A percentile compares a stretch with the other conserved stretches of the same genome.
These are phyloP conservation scores for Lysandra coridon DNA, from an alignment of 2,888 invertebrate genomes.

Conservation along the genomic window DNA sequence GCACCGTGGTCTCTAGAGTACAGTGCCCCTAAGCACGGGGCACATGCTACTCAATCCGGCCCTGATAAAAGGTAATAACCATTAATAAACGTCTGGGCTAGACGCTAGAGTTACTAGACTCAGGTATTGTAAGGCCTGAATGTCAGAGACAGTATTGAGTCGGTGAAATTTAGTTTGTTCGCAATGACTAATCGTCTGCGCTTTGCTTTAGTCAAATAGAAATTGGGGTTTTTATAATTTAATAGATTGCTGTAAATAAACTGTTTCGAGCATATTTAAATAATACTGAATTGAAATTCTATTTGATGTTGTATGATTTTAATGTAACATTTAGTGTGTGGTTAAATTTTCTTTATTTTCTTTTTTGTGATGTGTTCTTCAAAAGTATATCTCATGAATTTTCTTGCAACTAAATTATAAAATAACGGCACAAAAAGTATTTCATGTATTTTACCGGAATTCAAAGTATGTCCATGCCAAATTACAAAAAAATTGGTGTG, in stretches of 20 bases:
- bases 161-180: background rate
- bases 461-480: no score
- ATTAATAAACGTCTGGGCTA: background rate
- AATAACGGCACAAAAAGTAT: no score
- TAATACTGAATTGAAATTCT: background rate
- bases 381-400: no score
- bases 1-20: no score
- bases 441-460: no score
- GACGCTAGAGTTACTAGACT: background rate
- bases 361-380: no score
- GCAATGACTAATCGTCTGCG: background rate
- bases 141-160: background rate
- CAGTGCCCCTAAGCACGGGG: no score
- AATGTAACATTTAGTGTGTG: no score
- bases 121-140: slow-evolving; percentile 4
- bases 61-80: background rate
- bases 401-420: no score
- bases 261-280: background rate
- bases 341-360: no score
- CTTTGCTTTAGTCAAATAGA: background rate
- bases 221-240: background rate
- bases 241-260: background rate
- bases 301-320: background rate
- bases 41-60: background rate
- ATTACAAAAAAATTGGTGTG: no score